Conservation (phyloP, 2,888 invertebrate species). For the Germaria angustata region DNA sequence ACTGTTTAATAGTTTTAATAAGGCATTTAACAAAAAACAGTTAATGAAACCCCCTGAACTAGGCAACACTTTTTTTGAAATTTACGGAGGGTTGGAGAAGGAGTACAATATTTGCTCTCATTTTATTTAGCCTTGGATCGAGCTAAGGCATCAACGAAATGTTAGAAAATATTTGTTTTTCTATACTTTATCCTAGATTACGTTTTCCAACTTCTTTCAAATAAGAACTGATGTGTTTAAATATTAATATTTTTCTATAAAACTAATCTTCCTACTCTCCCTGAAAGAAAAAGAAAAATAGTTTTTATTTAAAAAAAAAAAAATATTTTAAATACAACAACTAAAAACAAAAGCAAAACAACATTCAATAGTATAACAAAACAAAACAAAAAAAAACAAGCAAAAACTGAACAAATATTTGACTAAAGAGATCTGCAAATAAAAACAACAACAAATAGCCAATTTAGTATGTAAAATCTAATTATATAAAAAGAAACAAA, state of each 20-base stretch:
- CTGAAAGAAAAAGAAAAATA: neutral
- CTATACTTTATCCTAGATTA: no score
- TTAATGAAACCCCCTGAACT: neutral
- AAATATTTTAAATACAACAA: constrained; percentile 18
- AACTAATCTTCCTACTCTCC: neutral
- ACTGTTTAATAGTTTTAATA: constrained; percentile 4
- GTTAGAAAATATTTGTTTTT: no score
- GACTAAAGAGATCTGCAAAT: constrained; percentile 33
- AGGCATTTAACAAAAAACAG: neutral
- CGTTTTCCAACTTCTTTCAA: no score
- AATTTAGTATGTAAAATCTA: constrained; percentile 59
- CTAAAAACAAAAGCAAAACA: neutral
- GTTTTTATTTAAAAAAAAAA: constrained; percentile 5
- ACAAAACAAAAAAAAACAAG: neutral
- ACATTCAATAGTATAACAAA: no score
- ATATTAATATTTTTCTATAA: no score
- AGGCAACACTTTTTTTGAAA: constrained; percentile 9
- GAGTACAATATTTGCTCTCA: no score
- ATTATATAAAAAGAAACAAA: constrained; percentile 24
- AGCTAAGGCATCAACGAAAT: no score
- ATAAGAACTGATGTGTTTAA: no score
- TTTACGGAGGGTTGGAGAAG: no score
- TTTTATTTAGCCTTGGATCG: no score
- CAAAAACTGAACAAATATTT: constrained; percentile 37
- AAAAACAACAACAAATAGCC: constrained; percentile 63